Base-by-base conservation (phyloP, 1,140 invertebrate species). In the Venturia canescens region DNA sequence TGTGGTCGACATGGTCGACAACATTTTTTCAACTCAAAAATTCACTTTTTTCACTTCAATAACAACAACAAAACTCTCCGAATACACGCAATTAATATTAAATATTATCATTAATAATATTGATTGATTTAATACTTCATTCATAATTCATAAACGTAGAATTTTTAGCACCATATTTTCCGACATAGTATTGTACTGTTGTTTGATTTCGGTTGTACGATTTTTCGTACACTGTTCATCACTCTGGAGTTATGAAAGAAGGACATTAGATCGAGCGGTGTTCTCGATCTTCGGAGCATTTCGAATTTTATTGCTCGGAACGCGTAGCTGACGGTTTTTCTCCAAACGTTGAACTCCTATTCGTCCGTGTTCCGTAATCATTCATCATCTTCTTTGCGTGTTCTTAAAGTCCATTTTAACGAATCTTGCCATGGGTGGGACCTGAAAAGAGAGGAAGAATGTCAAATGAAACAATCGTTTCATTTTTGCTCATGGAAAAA, bases 1-100 rank as follows among this genome's bases (percentile, higher is more conserved):
- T 44, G 86, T 80, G 27, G 86, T 86, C 66, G 89, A 88, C 83
- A 90, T 87, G 76, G 88, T 90, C 67, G 89, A 83, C 81, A 88
- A 78, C 83, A 88, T 88, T 50, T 85, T 83, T 11, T 50, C 5
- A n/a, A 13, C 21, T 69, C 15, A 5, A 15, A 23, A 48, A 70
- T 34, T 70, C 31, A 44, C 69, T 21, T 21, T 71, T 34, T 71
- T 71, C 18, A 48, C 31, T 48, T n/a, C 34, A 18, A 71, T 50
- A 71, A 48, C 27, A 71, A n/a, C n/a, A 71, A 44, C 16, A 6
- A 71, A 63, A 63, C 6, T 23, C 60, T 48, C 69, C 34, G 21
- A 44, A 71, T 71, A 18, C n/a, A 71, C 44, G 69, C 26, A 71
- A 48, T 13, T 44, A 29, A 71, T 34, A 48, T 4, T 34, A 13